A percentile compares a stretch with the other conserved stretches of the same genome.
Conservation (phyloP, 2,113 vertebrate genomes). For the Dicrurus megarhynchus region DNA sequence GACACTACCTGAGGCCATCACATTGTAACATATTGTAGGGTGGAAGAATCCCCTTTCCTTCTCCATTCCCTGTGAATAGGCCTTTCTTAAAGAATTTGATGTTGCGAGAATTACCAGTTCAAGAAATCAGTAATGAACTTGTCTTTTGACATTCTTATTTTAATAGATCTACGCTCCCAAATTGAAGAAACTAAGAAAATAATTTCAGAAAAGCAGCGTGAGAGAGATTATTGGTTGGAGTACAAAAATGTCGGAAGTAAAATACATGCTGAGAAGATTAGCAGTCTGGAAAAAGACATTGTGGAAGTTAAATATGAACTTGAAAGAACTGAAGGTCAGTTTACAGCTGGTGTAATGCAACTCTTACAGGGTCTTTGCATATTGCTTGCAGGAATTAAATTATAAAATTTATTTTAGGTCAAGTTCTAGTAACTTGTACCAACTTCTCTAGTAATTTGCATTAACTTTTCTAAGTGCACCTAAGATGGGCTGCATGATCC, state of each 20-base stretch:
- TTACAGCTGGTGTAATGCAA: neutral
- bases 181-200: conserved; percentile 57
- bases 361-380: neutral
- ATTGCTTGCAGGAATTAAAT: neutral
- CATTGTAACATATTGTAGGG: neutral
- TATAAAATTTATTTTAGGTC: neutral
- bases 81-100: neutral
- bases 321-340: conserved; percentile 74
- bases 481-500: neutral
- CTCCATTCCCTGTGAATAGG: neutral
- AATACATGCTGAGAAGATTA: conserved; percentile 66
- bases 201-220: conserved; percentile 49
- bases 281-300: conserved; percentile 70
- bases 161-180: conserved; percentile 62
- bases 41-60: neutral
- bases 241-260: conserved; percentile 76
- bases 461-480: neutral
- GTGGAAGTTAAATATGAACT: conserved; percentile 57
- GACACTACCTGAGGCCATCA: neutral
- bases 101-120: neutral
- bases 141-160: neutral
- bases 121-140: neutral
- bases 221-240: conserved; percentile 75
- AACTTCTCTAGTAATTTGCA: neutral
- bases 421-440: neutral